Base-by-base conservation (phyloP, 2,888 invertebrate species). In the Cyclophora punctaria region DNA sequence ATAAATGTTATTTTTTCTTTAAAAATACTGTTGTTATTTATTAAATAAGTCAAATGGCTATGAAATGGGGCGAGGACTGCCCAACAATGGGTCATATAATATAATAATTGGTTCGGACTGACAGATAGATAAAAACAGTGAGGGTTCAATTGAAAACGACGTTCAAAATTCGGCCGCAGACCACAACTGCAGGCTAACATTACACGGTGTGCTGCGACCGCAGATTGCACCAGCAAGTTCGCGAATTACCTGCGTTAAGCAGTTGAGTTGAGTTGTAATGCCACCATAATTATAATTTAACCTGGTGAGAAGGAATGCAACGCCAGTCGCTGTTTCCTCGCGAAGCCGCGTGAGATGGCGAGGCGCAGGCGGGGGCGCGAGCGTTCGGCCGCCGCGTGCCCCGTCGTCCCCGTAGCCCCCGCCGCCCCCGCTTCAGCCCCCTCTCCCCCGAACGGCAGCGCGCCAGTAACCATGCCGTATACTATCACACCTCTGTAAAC, bases 401-500 rank as follows among this genome's bases (percentile, higher is more conserved):
- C 51, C 3, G 48, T 50, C 41, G 57, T 47, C 49, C 55, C 47
- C 91, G 80, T 63, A 49, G 44, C 43, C 7, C 4, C 90, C 78
- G 72, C 41, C 71, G 75, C 57, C 67, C 69, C 58, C 55, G 57
- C 59, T 43, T 60, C 62, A 45, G 53, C 55, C 54, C 70, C 71
- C 41, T 67, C 67, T 55, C 64, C 83, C 52, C 90, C 77, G 79
- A 94, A 94, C 46, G 94, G 94, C 62, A 94, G 83, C 51, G 90
- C 90, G 5, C 94, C 94, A 33, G 93, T 89, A 66, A 93, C 90
- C 93, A 94, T 93, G 46, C 93, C 93, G 82, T 93, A 94, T 56
- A 93, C 88, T 55, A 94, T 93, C 62, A 94, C 92, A 41, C 94
- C 94, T 58, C 93, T 93, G 81, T 7, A 57, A 63, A 20, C 20